These are phyloP conservation scores for Mus musculus DNA, from an alignment of 2,113 vertebrate species.

Conservation along the genomic window DNA sequence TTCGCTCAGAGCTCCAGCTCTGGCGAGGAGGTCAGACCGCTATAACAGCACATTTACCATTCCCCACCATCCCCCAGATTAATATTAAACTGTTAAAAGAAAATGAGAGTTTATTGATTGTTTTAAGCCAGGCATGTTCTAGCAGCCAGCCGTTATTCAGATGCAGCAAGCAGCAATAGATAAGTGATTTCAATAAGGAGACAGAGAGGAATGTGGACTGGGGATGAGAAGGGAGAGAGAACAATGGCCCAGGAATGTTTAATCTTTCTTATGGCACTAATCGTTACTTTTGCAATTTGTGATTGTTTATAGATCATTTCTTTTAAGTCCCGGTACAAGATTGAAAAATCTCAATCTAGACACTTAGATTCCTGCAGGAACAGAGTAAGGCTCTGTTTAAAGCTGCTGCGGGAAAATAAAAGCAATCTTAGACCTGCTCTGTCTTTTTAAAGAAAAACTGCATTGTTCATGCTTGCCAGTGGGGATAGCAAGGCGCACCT, in stretches of 20 bases:
- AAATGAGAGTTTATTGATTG: slow-evolving; percentile 97
- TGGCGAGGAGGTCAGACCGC: slow-evolving; percentile 90
- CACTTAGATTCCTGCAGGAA: slow-evolving; percentile 86
- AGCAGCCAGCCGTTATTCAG: slow-evolving; percentile 92
- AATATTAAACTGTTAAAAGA: slow-evolving; percentile 97
- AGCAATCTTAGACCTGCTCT: slow-evolving; percentile 79
- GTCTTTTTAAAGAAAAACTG: slow-evolving; percentile 81
- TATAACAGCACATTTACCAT: slow-evolving; percentile 91
- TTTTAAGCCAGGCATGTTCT: slow-evolving; percentile 94
- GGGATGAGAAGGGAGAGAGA: slow-evolving; percentile 88
- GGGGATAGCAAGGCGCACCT: slow-evolving; percentile 62
- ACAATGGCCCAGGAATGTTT: slow-evolving; percentile 92
- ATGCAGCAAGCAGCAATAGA: slow-evolving; percentile 92
- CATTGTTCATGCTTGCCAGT: slow-evolving; percentile 75
- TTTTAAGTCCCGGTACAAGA: slow-evolving; percentile 90
- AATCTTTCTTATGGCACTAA: slow-evolving; percentile 94
- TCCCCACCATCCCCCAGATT: slow-evolving; percentile 92
- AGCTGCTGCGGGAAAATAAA: slow-evolving; percentile 82
- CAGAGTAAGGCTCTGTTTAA: slow-evolving; percentile 81
- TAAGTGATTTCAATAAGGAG: slow-evolving; percentile 95
- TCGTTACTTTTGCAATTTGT: slow-evolving; percentile 92
- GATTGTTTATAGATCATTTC: slow-evolving; percentile 93
- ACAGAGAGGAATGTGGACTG: slow-evolving; percentile 90
- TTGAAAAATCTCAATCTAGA: slow-evolving; percentile 90
- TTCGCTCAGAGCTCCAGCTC: slow-evolving; percentile 88